Evolutionary conservation across 2,888 invertebrate species (phyloP).

Genomic region (Marronus borbonicus): DNA sequence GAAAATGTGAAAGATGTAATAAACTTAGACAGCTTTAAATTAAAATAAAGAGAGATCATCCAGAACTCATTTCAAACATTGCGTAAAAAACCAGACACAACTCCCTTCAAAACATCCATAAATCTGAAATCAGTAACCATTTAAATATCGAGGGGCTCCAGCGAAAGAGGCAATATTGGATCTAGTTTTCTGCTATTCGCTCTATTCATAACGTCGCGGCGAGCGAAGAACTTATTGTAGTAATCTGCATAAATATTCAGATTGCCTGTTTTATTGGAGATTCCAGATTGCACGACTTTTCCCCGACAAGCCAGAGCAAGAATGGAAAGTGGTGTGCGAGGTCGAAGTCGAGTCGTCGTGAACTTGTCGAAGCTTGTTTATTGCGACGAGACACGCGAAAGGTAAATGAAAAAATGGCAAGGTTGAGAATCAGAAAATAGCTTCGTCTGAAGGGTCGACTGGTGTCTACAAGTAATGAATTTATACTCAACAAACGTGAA

Average conservation of each 20-base stretch:
- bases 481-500: not conserved
- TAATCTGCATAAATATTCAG: conserved; percentile 66
- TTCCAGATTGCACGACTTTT: conserved; percentile 62
- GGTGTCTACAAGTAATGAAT: not conserved
- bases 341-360: not conserved
- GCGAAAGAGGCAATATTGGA: conserved; percentile 39
- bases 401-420: not conserved
- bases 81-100: conserved; percentile 3
- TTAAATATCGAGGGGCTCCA: conserved; percentile 49
- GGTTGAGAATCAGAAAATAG: not conserved
- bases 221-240: conserved; percentile 61
- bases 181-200: conserved; percentile 57
- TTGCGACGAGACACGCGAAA: conserved; percentile 22
- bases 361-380: conserved; percentile 44
- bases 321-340: conserved; percentile 5
- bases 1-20: too few relatives aligned
- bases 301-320: conserved; percentile 56
- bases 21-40: too few relatives aligned
- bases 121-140: conserved; percentile 56
- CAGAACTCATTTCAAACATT: too few relatives aligned
- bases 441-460: not conserved
- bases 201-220: conserved; percentile 58
- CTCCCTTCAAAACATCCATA: conserved; percentile 58
- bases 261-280: conserved; percentile 59
- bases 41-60: too few relatives aligned